phyloP scores from a whole-genome alignment of 2,888 invertebrate species.

The Campaea margaritaria region DNA sequence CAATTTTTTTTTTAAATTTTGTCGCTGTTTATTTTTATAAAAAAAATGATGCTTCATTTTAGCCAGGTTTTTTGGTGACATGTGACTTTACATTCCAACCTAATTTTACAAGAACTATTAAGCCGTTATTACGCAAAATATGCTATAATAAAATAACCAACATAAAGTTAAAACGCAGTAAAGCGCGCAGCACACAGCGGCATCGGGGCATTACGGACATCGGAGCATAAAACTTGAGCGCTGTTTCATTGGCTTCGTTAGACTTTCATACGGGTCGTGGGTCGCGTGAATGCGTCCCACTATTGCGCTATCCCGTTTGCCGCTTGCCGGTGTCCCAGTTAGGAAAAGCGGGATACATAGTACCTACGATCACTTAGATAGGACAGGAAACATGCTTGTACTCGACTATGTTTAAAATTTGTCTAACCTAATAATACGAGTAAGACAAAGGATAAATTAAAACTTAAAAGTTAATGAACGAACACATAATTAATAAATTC shows the following conservation, averaged over 20 bases:
- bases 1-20: not conserved
- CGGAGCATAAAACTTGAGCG: constrained; percentile 35
- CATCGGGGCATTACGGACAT: constrained; percentile 22
- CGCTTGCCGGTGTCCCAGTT: constrained; percentile 3
- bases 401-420: too few relatives aligned
- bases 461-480: too few relatives aligned
- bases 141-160: not conserved
- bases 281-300: constrained; percentile 20
- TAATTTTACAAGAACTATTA: too few relatives aligned
- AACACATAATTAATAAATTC: too few relatives aligned
- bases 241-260: constrained; percentile 51
- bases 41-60: too few relatives aligned
- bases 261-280: constrained; percentile 42
- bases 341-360: not conserved
- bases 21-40: too few relatives aligned
- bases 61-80: too few relatives aligned
- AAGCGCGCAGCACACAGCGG: constrained; percentile 8
- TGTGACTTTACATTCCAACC: too few relatives aligned
- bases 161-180: constrained; percentile 1
- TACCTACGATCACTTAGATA: not conserved
- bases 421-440: too few relatives aligned
- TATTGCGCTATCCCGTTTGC: not conserved
- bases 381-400: not conserved
- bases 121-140: too few relatives aligned
- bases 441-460: too few relatives aligned